A percentile compares a stretch with the other conserved stretches of the same genome.
These are phyloP conservation scores for Drosophila melanica DNA, from an alignment of 1,140 invertebrate genomes.

Conservation along the genomic window DNA sequence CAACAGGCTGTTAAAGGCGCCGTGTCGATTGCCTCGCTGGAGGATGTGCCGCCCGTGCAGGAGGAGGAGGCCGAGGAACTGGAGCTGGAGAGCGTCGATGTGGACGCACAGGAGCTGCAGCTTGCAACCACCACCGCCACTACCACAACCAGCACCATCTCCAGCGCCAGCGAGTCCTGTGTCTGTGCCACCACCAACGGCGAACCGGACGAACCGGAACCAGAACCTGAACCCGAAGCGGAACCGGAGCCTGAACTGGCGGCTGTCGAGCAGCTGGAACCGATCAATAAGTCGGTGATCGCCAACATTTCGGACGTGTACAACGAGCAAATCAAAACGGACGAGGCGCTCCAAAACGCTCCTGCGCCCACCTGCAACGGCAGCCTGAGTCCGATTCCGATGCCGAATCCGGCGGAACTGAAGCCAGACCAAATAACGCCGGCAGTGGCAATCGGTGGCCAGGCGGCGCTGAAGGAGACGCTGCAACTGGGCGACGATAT, in stretches of 20 bases:
- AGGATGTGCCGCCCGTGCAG: conserved; percentile 72
- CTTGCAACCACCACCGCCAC: background rate
- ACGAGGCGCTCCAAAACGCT: conserved; percentile 55
- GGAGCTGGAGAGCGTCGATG: conserved; percentile 40
- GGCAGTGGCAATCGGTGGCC: conserved; percentile 36
- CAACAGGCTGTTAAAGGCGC: conserved; percentile 50
- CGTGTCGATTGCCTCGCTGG: conserved; percentile 71
- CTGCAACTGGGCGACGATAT: conserved; percentile 72
- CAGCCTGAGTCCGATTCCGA: conserved; percentile 26
- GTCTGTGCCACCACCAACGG: conserved; percentile 42
- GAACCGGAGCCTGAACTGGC: conserved; percentile 1
- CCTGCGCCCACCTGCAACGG: conserved; percentile 80
- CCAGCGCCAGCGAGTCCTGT: conserved; percentile 51
- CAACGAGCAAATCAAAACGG: conserved; percentile 81
- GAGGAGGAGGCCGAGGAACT: conserved; percentile 68
- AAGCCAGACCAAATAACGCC: conserved; percentile 4
- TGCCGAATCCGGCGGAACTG: conserved; percentile 4
- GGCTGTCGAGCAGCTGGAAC: conserved; percentile 3
- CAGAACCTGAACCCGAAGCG: too few relatives aligned
- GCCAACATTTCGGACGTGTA: conserved; percentile 83
- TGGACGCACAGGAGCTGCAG: conserved; percentile 25
- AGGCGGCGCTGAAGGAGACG: conserved; percentile 63
- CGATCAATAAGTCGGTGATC: conserved; percentile 65
- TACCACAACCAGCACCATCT: background rate
- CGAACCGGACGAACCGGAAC: background rate